phyloP scores from a whole-genome alignment of 1,140 invertebrate species.

The Euglossa dilemma region DNA sequence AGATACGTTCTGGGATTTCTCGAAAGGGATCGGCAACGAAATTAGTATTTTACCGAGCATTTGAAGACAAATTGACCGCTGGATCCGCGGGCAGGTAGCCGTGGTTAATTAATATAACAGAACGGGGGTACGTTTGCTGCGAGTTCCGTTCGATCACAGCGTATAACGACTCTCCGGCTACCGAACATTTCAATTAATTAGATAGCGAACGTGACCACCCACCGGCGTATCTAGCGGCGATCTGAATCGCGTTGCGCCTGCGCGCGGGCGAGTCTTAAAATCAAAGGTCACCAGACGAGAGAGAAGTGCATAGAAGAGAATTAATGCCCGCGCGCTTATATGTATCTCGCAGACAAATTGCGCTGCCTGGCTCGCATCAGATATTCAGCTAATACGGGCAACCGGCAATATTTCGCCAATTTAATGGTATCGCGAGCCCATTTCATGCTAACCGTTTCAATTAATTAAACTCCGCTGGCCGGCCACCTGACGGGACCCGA shows the following conservation, averaged over 20 bases:
- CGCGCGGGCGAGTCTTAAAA: neutral
- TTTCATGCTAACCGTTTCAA: conserved; percentile 39
- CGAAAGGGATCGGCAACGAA: conserved; percentile 17
- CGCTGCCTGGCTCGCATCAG: neutral
- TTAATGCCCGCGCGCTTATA: conserved; percentile 1
- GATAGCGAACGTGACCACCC: conserved; percentile 48
- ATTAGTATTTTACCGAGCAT: conserved; percentile 40
- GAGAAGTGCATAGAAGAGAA: conserved; percentile 28
- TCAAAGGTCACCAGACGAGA: conserved; percentile 21
- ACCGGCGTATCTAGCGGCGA: conserved; percentile 40
- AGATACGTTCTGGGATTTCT: neutral
- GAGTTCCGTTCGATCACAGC: conserved; percentile 39
- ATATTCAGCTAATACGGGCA: conserved; percentile 7
- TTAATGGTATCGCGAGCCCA: conserved; percentile 21
- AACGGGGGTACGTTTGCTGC: conserved; percentile 10
- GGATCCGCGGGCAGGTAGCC: conserved; percentile 4
- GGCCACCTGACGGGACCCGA: neutral
- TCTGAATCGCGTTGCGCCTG: neutral
- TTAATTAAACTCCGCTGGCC: conserved; percentile 39
- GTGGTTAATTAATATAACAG: conserved; percentile 45
- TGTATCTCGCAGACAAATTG: conserved; percentile 34
- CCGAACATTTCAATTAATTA: conserved; percentile 55
- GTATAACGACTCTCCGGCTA: conserved; percentile 22
- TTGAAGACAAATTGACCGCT: conserved; percentile 41
- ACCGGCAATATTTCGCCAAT: conserved; percentile 40